Evolutionary conservation across 2,888 invertebrate genomes (phyloP), one percentile per base, ranked within the genome.

Genomic region (Nezara viridula): DNA sequence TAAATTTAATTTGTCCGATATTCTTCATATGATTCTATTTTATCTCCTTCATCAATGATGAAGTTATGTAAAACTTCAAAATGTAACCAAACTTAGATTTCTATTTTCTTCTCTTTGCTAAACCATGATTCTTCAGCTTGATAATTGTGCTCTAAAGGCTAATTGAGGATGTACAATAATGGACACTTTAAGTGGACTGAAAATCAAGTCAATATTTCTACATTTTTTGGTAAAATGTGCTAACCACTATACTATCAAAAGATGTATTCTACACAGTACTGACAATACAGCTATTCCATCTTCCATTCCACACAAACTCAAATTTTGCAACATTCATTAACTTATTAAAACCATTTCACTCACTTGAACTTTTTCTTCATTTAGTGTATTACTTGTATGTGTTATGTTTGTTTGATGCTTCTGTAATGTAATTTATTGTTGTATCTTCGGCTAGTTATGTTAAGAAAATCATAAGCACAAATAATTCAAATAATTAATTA

Each of bases 321-420:
- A 66, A 37, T 21, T 37, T 66, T 19, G 6, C 6, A 32, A 32
- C 14, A 66, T 66, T 73, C 37, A 73, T 73, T 73, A 37, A 73
- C 37, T 37, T 37, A 60, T 73, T 37, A 27, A 27, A 60, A 14
- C 5, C 66, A 73, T 37, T 73, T 73, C 66, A 73, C 19, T 73
- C 37, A 7, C 16, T 32, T 73, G 7, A 73, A 73, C 21, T 73
- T 60, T 37, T 37, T 37, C 37, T 37, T 73, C 19, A 37, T 73
- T 73, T 73, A 73, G 16, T 73, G 37, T 73, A 37, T 19, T 19
- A 73, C 1, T 37, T 14, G n/a, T 27, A 32, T 66, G 37, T 73
- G 60, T 1, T 60, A 37, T 73, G 66, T 32, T 73, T 73, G 32
- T 73, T 73, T 73, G 66, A 21, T 73, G 66, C 66, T 73, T 73